Evolutionary conservation across 2,797 vertebrate species (phyloP).

Genomic region (Lagorchestes hirsutus): DNA sequence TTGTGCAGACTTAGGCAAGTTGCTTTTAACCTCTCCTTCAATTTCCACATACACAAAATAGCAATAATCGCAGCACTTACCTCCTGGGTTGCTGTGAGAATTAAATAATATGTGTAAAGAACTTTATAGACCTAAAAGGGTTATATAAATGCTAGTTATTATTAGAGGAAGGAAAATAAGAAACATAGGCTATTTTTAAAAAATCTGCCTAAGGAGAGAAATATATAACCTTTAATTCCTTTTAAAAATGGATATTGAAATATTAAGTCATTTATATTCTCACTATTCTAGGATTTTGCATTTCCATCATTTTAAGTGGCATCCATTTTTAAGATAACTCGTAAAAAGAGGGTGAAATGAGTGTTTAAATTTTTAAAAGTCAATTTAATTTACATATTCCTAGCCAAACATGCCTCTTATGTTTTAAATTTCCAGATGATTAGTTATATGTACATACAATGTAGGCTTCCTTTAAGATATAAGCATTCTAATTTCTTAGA

Average conservation of each 20-base stretch:
- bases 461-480: not conserved
- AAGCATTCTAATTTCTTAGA: not conserved
- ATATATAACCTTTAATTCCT: not conserved
- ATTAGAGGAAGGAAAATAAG: not conserved
- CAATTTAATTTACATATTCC: slow-evolving; percentile 13
- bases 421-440: slow-evolving; percentile 15
- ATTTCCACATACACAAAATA: not conserved
- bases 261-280: not conserved
- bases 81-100: not conserved
- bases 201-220: not conserved
- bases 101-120: not conserved
- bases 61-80: not conserved
- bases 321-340: not conserved
- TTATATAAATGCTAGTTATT: not conserved
- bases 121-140: not conserved
- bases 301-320: not conserved
- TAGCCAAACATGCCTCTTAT: not conserved
- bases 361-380: not conserved
- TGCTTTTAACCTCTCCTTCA: not conserved
- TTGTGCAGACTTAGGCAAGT: not conserved
- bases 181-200: not conserved
- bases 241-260: not conserved
- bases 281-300: not conserved
- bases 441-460: not conserved
- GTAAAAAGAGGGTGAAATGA: not conserved